Percentiles rank a stretch among this genome's conserved stretches.
Evolutionary conservation across 2,888 invertebrate species (phyloP).

Genomic region (Ganaspis brasiliensis): DNA sequence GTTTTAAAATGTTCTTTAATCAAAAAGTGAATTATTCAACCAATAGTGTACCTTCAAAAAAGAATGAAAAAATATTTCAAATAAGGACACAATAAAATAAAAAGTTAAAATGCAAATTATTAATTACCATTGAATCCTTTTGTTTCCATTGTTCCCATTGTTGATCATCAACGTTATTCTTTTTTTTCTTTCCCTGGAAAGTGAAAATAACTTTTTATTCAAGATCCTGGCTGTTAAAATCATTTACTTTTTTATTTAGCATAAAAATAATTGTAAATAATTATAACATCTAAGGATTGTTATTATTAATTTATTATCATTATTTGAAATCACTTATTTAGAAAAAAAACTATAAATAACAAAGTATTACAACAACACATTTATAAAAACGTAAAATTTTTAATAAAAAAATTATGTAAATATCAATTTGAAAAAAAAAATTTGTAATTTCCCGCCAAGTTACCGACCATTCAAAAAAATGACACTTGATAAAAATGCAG

Average conservation of each 20-base stretch:
- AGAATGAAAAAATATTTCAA: background rate
- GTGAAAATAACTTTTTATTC: constrained; percentile 16
- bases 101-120: constrained; percentile 19
- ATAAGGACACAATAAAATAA: too few relatives aligned
- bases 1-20: too few relatives aligned
- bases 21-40: too few relatives aligned
- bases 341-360: too few relatives aligned
- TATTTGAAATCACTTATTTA: too few relatives aligned
- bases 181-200: constrained; percentile 80
- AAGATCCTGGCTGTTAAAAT: background rate
- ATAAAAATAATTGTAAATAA: too few relatives aligned
- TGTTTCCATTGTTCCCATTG: constrained; percentile 90
- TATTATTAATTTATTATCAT: too few relatives aligned
- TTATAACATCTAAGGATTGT: too few relatives aligned
- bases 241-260: too few relatives aligned
- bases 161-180: constrained; percentile 82
- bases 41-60: too few relatives aligned
- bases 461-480: constrained; percentile 32
- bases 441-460: constrained; percentile 50
- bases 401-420: background rate
- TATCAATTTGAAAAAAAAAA: background rate
- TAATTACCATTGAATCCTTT: constrained; percentile 86
- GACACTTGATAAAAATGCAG: constrained; percentile 40
- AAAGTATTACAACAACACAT: too few relatives aligned
- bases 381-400: background rate